These are phyloP conservation scores for Bucco capensis DNA, from an alignment of 2,113 vertebrate genomes.

Conservation along the genomic window DNA sequence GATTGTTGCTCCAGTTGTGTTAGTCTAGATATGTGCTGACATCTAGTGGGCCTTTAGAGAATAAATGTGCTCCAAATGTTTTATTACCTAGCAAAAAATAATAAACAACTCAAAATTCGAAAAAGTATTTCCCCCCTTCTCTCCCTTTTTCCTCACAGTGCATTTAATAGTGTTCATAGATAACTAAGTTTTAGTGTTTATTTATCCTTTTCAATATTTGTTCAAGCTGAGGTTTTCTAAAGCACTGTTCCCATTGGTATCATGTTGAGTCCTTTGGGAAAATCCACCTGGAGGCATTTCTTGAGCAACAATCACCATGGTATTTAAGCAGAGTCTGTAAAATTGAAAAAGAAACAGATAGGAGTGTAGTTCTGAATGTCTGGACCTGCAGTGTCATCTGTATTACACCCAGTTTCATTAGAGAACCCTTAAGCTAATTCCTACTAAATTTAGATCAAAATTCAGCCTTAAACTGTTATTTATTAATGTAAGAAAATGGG, in stretches of 20 bases:
- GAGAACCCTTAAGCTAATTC: not conserved
- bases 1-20: not conserved
- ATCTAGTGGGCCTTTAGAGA: constrained; percentile 62
- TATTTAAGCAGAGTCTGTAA: constrained; percentile 17
- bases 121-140: not conserved
- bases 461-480: not conserved
- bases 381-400: not conserved
- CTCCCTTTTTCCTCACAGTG: not conserved
- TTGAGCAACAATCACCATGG: not conserved
- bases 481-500: not conserved
- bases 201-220: not conserved
- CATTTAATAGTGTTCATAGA: not conserved
- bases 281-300: constrained; percentile 19
- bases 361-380: not conserved
- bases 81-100: not conserved
- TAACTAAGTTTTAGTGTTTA: not conserved
- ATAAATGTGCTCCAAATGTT: not conserved
- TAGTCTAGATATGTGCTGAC: constrained; percentile 47
- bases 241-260: not conserved
- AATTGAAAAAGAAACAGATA: constrained; percentile 2
- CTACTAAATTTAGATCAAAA: not conserved
- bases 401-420: not conserved
- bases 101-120: not conserved
- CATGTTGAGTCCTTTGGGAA: not conserved
- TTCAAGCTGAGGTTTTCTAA: constrained; percentile 11